Evolutionary conservation across 53 echinoderm and acorn worm species (phyloP), one percentile per base, ranked within the genome.

Genomic region (Holothuria leucospilota): DNA sequence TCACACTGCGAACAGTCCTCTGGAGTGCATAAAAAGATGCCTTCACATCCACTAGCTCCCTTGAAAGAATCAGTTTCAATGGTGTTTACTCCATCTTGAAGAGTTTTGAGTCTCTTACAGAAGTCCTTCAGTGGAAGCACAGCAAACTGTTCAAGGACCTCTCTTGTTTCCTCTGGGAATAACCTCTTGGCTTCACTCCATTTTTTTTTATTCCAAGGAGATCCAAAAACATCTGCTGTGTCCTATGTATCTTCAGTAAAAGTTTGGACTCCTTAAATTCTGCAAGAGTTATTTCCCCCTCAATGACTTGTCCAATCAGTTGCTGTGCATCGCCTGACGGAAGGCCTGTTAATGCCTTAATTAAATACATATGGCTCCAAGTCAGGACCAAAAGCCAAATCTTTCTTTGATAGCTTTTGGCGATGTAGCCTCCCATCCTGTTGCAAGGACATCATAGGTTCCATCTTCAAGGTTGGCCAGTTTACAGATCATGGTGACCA

Each of bases 341-440:
- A 23, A 68, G 69, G 29, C n/a, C 1, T 21, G 69, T 25, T 8
- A 68, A 25, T 28, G 23, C n/a, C 69, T 27, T 68, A 8, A 68
- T n/a, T n/a, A n/a, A n/a, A 68, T 14, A 68, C 1, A 27, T 68
- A 68, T 6, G 3, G 69, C 26, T 4, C 69, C 1, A 68, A 14
- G 69, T 68, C 69, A 14, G 8, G 69, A 2, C 69, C 69, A 68
- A 68, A 68, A 14, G n/a, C 29, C 28, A 68, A 27, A 68, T 68
- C 69, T 25, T 68, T 68, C 14, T 28, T 68, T n/a, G 69, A 6
- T 2, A 68, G 69, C 69, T 2, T 2, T 68, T 68, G 69, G 15
- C 69, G 3, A n/a, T 1, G n/a, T 21, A 68, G 69, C 15, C 69
- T 21, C 0, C 69, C 69, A 68, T 68, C 69, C 28, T 68, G 69